Conservation (phyloP, 2,797 vertebrate species). For the Labeo calbasu region DNA sequence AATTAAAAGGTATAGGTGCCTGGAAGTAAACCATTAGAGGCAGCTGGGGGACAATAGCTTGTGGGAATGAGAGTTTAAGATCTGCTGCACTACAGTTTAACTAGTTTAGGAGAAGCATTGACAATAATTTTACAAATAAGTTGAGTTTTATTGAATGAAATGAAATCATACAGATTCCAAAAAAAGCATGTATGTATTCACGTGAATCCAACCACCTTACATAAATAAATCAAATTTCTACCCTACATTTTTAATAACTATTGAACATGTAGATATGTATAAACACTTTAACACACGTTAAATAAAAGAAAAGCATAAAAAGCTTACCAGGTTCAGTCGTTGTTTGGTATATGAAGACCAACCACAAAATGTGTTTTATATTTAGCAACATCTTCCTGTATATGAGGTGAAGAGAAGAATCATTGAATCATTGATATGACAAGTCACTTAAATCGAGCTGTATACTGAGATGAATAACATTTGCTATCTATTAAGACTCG, state of each 20-base stretch:
- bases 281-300: background rate
- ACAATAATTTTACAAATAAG: background rate
- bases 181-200: background rate
- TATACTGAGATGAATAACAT: background rate
- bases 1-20: conserved; percentile 77
- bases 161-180: background rate
- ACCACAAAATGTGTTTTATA: conserved; percentile 90
- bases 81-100: background rate
- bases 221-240: background rate
- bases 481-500: conserved; percentile 18
- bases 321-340: conserved; percentile 75
- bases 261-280: background rate
- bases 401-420: conserved; percentile 52
- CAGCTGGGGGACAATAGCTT: conserved; percentile 39
- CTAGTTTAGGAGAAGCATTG: background rate
- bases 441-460: background rate
- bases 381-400: conserved; percentile 89
- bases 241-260: background rate
- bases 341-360: conserved; percentile 82
- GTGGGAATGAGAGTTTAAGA: conserved; percentile 30
- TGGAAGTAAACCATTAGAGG: conserved; percentile 55
- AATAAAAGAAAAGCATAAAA: background rate
- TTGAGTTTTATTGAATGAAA: background rate
- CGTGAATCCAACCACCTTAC: background rate
- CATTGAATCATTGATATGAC: conserved; percentile 21